Evolutionary conservation across 1,140 invertebrate species (phyloP).

Genomic region (Drosophila neocordata): DNA sequence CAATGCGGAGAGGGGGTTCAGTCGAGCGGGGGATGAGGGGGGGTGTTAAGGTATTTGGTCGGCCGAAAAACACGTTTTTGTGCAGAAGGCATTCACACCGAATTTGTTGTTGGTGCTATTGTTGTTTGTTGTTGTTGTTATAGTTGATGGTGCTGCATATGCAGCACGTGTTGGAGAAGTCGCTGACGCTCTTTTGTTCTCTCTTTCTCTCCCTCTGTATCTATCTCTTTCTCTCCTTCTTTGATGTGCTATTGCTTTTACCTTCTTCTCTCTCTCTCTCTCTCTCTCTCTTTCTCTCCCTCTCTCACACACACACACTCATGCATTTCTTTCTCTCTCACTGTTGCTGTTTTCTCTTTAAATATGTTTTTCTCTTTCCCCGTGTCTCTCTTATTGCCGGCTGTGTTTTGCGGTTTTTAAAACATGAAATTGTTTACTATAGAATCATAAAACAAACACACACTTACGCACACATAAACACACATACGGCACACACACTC

Average conservation of each 20-base stretch:
- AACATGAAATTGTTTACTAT: conserved; percentile 9
- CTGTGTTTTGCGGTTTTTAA: conserved; percentile 25
- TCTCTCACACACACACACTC: conserved; percentile 16
- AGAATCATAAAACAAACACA: background rate
- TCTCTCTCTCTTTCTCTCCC: background rate
- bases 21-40: background rate
- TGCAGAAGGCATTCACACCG: conserved; percentile 79
- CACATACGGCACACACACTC: no score
- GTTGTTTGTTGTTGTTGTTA: conserved; percentile 43
- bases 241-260: background rate
- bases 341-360: conserved; percentile 4
- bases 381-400: conserved; percentile 31
- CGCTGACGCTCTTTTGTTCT: conserved; percentile 38
- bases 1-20: background rate
- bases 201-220: background rate
- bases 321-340: conserved; percentile 17
- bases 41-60: conserved; percentile 12
- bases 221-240: background rate
- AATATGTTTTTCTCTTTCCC: conserved; percentile 19
- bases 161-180: conserved; percentile 71
- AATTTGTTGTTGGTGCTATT: conserved; percentile 53
- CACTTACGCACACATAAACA: background rate
- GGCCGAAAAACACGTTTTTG: conserved; percentile 75
- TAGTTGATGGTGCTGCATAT: conserved; percentile 37
- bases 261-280: background rate